Base-by-base conservation (phyloP, 2,797 vertebrate species). In the Lophius americanus region DNA sequence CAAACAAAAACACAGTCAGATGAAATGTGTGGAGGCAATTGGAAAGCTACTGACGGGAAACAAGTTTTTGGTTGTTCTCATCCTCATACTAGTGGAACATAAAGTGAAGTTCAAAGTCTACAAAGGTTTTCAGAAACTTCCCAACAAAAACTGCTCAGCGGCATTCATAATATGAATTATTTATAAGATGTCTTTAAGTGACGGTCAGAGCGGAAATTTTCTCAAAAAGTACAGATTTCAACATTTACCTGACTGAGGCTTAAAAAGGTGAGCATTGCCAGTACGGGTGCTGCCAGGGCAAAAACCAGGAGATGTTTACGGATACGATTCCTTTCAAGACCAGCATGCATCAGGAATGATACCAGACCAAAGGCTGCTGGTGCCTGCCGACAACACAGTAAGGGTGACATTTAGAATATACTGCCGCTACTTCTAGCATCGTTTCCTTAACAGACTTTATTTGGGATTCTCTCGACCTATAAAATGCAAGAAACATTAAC, bases 331-430 rank as follows among this genome's bases (percentile, higher is more conserved):
- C 98, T 94, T 84, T 99, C 98, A 2, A 99, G 93, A 42, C 98
- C 98, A 2, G 97, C 97, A 0, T 99, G 98, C 97, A 99, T 99
- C 70, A 99, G 94, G 91, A 99, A 99, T 3, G 98, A 99, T 44
- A 99, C 98, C 52, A 99, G 91, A 54, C 97, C 98, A 72, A 99
- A 99, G 1, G 98, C 98, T 57, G 98, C 98, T 3, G 98, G 98
- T 35, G 98, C 98, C 98, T 99, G 78, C 68, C 81, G 73, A 51
- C 48, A 68, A 0, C 64, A 14, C 4, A 23, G 39, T 0, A 14
- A 41, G 0, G 4, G 36, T 51, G 9, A 70, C 9, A 58, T 8
- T 52, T 2, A 59, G 37, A 33, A 10, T 3, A 9, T 9, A 5
- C 4, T 56, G 3, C 13, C 13, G 43, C 9, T 10, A 14, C 42